Conservation (phyloP, 2,888 invertebrate genomes). For the Himalopsyche anomala region DNA sequence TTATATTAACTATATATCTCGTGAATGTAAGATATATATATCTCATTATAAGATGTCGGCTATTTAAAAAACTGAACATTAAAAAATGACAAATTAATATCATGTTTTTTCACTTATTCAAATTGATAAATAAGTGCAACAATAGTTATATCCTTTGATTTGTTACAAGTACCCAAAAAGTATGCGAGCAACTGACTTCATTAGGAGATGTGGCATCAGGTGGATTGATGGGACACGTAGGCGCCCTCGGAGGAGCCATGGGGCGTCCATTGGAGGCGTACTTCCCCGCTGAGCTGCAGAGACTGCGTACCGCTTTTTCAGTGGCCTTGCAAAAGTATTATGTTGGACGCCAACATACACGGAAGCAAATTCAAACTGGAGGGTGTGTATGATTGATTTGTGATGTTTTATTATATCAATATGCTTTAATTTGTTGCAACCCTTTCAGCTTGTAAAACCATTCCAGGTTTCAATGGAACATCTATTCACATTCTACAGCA, state of each 20-base stretch:
- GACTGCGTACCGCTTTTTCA: conserved; percentile 87
- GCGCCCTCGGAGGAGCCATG: conserved; percentile 73
- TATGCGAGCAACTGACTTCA: conserved; percentile 72
- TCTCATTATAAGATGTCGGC: no score
- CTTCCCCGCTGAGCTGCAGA: conserved; percentile 86
- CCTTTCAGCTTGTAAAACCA: no score
- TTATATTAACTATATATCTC: no score
- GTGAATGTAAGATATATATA: no score
- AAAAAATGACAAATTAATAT: no score
- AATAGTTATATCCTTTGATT: conserved; percentile 55
- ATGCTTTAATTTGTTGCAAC: no score
- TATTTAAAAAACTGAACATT: no score
- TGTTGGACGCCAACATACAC: conserved; percentile 94
- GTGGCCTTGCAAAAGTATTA: conserved; percentile 90
- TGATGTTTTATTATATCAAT: no score
- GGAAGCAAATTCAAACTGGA: conserved; percentile 92
- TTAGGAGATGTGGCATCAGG: conserved; percentile 69
- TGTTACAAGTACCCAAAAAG: conserved; percentile 72
- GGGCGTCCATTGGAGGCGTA: conserved; percentile 78
- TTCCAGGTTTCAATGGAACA: no score
- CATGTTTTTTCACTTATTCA: neutral
- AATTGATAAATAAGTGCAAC: neutral
- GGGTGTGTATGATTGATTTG: conserved; percentile 74
- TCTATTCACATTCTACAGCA: no score
- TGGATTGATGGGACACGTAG: conserved; percentile 70